Evolutionary conservation across 2,888 invertebrate genomes (phyloP).

Genomic region (Epirrhoe tristata): DNA sequence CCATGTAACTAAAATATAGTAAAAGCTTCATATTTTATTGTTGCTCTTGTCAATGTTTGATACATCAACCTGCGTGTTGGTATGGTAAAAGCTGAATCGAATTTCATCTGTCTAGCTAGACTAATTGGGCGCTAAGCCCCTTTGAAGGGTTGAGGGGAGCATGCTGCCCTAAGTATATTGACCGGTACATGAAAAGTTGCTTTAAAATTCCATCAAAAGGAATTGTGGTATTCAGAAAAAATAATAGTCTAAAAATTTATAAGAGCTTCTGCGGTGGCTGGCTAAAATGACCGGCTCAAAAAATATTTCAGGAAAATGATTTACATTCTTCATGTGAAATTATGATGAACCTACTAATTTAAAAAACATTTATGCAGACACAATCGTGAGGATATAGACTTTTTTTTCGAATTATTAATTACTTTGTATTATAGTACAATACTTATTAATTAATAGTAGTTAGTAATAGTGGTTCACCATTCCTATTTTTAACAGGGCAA

Average conservation of each 20-base stretch:
- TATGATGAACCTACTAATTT: too few relatives aligned
- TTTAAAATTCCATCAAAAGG: neutral
- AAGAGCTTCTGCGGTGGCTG: too few relatives aligned
- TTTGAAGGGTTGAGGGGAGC: slow-evolving; percentile 16
- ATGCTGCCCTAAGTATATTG: slow-evolving; percentile 4
- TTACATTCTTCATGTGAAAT: too few relatives aligned
- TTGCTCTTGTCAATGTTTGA: slow-evolving; percentile 9
- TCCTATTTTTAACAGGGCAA: slow-evolving; percentile 80
- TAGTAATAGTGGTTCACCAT: too few relatives aligned
- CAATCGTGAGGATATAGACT: too few relatives aligned
- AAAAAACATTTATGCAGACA: too few relatives aligned
- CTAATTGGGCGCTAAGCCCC: slow-evolving; percentile 33
- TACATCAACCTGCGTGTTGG: neutral
- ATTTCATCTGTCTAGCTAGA: slow-evolving; percentile 20
- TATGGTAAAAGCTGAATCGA: slow-evolving; percentile 12
- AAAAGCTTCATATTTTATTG: slow-evolving; percentile 1
- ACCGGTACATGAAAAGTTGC: neutral
- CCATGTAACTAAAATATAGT: too few relatives aligned
- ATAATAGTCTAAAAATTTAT: neutral
- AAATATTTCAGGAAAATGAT: too few relatives aligned
- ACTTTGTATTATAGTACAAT: too few relatives aligned
- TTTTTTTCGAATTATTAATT: too few relatives aligned
- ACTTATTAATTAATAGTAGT: too few relatives aligned
- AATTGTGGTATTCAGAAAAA: neutral
- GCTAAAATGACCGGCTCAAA: too few relatives aligned